A percentile compares a stretch with the other conserved stretches of the same genome.
Evolutionary conservation across 1,140 invertebrate genomes (phyloP).

Genomic region (Latrodectus geometricus): DNA sequence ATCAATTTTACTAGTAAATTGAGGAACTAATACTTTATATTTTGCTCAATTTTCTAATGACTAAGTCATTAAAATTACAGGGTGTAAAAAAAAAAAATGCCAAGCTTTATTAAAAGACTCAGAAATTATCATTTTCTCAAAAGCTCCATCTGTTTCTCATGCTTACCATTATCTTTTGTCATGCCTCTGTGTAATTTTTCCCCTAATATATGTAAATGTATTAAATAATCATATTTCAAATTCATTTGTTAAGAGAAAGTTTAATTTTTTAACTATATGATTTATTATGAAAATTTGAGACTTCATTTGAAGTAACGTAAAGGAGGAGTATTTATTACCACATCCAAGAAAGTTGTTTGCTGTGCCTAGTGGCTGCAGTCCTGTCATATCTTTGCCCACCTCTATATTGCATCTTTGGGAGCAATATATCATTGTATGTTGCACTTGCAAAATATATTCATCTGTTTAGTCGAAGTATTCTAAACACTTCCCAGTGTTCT

Average conservation of each 20-base stretch:
- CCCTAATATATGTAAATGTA: neutral
- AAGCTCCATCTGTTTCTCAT: neutral
- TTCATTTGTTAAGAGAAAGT: neutral
- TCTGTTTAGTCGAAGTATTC: neutral
- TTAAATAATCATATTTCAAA: neutral
- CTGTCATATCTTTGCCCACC: neutral
- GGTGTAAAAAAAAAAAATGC: neutral
- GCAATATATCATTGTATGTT: neutral
- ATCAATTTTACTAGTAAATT: neutral
- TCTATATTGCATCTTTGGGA: neutral
- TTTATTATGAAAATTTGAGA: neutral
- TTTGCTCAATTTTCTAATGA: neutral
- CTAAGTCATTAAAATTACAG: neutral
- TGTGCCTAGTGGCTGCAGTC: neutral
- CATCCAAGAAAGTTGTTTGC: neutral
- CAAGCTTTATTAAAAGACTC: neutral
- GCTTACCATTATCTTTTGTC: neutral
- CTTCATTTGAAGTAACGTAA: neutral
- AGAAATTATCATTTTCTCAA: neutral
- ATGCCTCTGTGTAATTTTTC: neutral
- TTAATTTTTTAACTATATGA: neutral
- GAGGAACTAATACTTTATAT: neutral
- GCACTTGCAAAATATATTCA: neutral
- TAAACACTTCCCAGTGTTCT: neutral
- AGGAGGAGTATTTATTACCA: neutral